Conservation (phyloP, 2,113 vertebrate species). For the Fulica atra region DNA sequence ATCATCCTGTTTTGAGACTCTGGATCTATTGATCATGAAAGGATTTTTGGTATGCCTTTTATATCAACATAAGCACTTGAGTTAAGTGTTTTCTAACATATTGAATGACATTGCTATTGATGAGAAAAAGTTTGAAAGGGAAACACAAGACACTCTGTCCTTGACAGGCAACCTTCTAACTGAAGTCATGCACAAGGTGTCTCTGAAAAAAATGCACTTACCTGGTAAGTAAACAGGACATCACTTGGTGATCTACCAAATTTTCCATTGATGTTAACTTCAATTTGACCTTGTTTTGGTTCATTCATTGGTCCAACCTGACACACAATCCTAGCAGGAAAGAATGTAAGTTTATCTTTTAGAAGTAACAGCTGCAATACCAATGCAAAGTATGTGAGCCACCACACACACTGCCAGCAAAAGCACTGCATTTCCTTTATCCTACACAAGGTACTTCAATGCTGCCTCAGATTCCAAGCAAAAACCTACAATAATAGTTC, state of each 20-base stretch:
- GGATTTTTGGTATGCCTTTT: neutral
- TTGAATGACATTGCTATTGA: neutral
- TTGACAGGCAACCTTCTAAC: neutral
- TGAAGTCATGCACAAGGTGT: neutral
- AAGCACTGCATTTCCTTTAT: neutral
- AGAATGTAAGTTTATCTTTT: slow-evolving; percentile 5
- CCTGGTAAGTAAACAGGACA: slow-evolving; percentile 79
- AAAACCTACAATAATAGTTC: neutral
- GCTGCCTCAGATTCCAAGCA: neutral
- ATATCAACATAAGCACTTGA: neutral
- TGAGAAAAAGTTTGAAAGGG: neutral
- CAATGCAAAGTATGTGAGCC: neutral
- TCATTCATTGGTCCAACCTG: slow-evolving; percentile 27
- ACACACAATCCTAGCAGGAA: slow-evolving; percentile 77
- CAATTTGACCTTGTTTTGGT: slow-evolving; percentile 43
- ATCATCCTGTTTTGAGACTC: neutral
- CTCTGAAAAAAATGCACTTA: slow-evolving; percentile 27
- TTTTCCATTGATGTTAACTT: slow-evolving; percentile 74
- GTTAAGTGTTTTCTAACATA: neutral
- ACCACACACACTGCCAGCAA: neutral
- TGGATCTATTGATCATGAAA: neutral
- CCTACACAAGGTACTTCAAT: neutral
- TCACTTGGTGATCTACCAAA: slow-evolving; percentile 65
- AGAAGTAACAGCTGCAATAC: neutral
- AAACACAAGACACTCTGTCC: neutral